Percentiles rank a stretch among this genome's conserved stretches.
These are phyloP conservation scores for Mustelus asterias DNA, from an alignment of 2,113 vertebrate genomes.

Conservation along the genomic window DNA sequence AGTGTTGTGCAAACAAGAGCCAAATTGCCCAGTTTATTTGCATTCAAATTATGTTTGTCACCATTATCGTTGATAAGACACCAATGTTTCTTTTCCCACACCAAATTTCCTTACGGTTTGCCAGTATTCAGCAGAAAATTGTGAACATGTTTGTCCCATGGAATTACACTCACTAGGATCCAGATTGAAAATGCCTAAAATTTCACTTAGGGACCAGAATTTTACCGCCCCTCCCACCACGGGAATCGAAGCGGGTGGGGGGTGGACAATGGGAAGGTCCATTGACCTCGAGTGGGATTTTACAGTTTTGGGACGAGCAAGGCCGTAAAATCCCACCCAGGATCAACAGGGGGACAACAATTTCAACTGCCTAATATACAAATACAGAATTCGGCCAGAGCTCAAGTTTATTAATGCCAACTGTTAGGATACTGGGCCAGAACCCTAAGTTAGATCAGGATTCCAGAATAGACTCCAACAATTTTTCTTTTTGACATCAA, in stretches of 20 bases:
- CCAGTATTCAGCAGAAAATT: background rate
- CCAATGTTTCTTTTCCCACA: background rate
- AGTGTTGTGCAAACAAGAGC: background rate
- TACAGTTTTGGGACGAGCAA: no score
- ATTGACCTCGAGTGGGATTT: no score
- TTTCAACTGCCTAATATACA: background rate
- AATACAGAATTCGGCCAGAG: background rate
- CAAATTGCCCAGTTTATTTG: background rate
- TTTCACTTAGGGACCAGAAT: background rate
- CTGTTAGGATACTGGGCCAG: no score
- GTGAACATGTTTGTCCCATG: background rate
- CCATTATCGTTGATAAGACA: background rate
- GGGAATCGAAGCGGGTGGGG: no score
- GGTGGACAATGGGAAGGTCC: no score
- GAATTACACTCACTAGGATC: background rate
- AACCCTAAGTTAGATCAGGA: no score
- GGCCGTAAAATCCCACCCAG: no score
- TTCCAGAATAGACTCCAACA: no score
- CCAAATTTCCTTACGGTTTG: background rate
- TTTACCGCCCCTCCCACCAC: no score
- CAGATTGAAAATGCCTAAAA: slow-evolving; percentile 6
- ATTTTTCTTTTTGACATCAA: no score
- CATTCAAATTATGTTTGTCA: background rate
- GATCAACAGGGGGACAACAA: background rate
- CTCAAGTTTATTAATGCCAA: background rate